Conservation (phyloP, 2,797 vertebrate species). For the Poecilia gillii region DNA sequence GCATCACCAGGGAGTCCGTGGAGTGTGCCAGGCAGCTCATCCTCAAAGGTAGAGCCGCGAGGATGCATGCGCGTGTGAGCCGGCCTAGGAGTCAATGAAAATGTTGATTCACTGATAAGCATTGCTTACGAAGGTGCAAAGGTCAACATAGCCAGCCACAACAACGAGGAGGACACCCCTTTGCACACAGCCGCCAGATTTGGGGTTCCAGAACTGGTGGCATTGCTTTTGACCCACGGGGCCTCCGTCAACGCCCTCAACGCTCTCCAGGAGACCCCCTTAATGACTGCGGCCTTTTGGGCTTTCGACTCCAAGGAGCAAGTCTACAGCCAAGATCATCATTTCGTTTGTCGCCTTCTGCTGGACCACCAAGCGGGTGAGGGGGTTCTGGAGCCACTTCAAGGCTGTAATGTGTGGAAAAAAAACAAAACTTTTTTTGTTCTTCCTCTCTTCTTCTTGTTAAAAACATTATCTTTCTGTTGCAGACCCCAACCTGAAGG, state of each 20-base stretch:
- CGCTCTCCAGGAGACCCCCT: constrained; percentile 86
- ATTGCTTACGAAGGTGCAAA: constrained; percentile 82
- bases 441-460: no score
- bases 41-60: constrained; percentile 82
- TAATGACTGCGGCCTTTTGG: constrained; percentile 90
- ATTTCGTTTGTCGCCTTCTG: constrained; percentile 89
- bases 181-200: constrained; percentile 87
- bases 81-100: background rate
- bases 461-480: background rate
- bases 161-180: constrained; percentile 89
- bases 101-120: background rate
- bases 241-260: constrained; percentile 86
- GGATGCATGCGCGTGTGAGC: background rate
- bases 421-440: background rate
- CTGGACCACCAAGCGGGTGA: constrained; percentile 86
- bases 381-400: background rate
- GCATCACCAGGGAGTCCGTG: constrained; percentile 84
- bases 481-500: constrained; percentile 84
- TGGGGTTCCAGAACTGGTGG: constrained; percentile 87
- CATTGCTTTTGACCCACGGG: constrained; percentile 86
- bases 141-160: constrained; percentile 84
- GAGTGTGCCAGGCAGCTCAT: constrained; percentile 90
- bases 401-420: background rate
- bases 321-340: constrained; percentile 88
- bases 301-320: constrained; percentile 88